Percentiles rank a stretch among this genome's conserved stretches.
Evolutionary conservation across 2,888 invertebrate species (phyloP).

Genomic region (Camponotus fellah): DNA sequence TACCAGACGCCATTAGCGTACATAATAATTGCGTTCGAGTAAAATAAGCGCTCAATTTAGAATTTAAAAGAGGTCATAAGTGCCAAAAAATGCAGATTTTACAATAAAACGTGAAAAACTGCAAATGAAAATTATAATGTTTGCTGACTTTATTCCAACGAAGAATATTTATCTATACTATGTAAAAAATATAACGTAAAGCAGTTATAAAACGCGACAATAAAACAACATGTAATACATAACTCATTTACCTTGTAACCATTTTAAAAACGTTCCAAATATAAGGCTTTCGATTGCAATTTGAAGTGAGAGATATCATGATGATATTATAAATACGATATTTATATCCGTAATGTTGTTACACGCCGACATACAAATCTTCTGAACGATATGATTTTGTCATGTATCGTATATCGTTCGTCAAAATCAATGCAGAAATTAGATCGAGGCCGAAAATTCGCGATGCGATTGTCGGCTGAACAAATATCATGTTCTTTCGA

Average conservation of each 20-base stretch:
- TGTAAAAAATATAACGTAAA: background rate
- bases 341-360: conserved; percentile 8
- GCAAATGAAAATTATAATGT: background rate
- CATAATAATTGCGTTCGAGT: conserved; percentile 19
- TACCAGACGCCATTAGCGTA: conserved; percentile 15
- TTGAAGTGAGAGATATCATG: conserved; percentile 8
- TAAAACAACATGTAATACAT: background rate
- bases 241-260: background rate
- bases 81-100: background rate
- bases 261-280: background rate
- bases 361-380: conserved; percentile 27
- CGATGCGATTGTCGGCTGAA: background rate
- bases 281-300: background rate
- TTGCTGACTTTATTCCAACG: background rate
- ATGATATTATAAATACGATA: conserved; percentile 10
- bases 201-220: background rate
- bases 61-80: background rate
- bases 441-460: conserved; percentile 31
- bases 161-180: background rate
- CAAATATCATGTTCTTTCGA: conserved; percentile 27
- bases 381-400: background rate
- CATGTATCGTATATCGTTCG: background rate
- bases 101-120: background rate
- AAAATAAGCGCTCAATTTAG: conserved; percentile 25
- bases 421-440: conserved; percentile 11